These are phyloP conservation scores for Carcina quercana DNA, from an alignment of 2,888 invertebrate genomes.

Conservation along the genomic window DNA sequence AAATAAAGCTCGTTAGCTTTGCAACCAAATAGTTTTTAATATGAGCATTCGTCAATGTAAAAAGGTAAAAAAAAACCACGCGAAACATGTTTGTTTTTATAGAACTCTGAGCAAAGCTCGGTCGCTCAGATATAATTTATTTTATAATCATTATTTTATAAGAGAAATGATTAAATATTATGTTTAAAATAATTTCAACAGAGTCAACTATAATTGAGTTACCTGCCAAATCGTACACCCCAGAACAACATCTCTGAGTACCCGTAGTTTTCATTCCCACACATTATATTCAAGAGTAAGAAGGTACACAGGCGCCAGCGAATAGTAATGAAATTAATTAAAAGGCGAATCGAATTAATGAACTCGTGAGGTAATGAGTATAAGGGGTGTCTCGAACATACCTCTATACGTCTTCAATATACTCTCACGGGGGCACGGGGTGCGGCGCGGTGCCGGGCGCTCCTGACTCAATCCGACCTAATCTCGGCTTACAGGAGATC, in stretches of 20 bases:
- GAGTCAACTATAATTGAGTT: background rate
- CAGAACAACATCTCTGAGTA: no score
- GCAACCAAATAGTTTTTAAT: no score
- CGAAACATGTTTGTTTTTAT: no score
- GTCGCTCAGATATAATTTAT: no score
- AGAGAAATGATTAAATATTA: background rate
- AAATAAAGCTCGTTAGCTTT: no score
- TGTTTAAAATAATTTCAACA: background rate
- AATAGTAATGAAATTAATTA: slow-evolving; percentile 8
- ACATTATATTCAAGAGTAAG: background rate
- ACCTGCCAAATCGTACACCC: background rate
- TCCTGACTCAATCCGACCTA: slow-evolving; percentile 48
- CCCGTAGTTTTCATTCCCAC: no score
- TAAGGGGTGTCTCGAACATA: slow-evolving; percentile 26
- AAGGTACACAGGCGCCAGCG: background rate
- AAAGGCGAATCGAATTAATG: slow-evolving; percentile 15
- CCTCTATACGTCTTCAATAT: slow-evolving; percentile 33
- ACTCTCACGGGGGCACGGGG: slow-evolving; percentile 14
- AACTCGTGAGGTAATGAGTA: slow-evolving; percentile 31
- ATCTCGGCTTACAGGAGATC: slow-evolving; percentile 60
- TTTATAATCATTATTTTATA: background rate
- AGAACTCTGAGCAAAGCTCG: no score
- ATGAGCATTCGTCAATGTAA: no score
- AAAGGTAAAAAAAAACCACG: no score
- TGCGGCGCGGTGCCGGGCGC: slow-evolving; percentile 30